Base-by-base conservation (phyloP, 2,888 invertebrate genomes). In the Tachina lurida region DNA sequence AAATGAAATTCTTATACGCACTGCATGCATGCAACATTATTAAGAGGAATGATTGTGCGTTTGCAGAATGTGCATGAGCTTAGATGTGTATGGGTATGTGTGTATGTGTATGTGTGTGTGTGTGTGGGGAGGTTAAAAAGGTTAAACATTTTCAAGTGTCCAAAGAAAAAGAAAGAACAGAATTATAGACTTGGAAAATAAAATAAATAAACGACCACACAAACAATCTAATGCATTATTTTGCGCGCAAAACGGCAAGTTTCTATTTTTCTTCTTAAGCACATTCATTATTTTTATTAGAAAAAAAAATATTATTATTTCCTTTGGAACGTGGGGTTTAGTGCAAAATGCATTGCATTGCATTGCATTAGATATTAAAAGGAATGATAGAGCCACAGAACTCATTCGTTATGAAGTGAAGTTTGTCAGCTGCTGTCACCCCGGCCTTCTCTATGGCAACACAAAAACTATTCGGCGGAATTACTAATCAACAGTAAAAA, bases 91-190 rank as follows among this genome's bases (percentile, higher is more conserved):
- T n/a, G n/a, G 31, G 45, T 56, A 4, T 43, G 4, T 12, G 41
- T 63, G 19, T 9, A 5, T 56, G 17, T 43, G 22, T 15, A 17
- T 41, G 56, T 65, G 56, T 54, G 12, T 49, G 19, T 67, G 49
- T 71, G 31, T 45, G 63, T 63, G 74, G 65, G 56, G 80, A 71
- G 68, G 75, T 77, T 79, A 79, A 65, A 73, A 79, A 82, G 54
- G 82, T 63, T 70, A 81, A 75, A 68, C 17, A 62, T 43, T 70
- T 60, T 70, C n/a, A 68, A 82, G 47, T 75, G 47, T 70, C 75
- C 56, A 63, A 62, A 81, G 75, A 68, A 22, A 15, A 39, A 49
- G 22, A 56, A 19, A 73, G 8, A 22, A 17, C 9, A 49, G 19
- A 7, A 17, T 47, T 67, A 58, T 22, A 43, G 65, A 74, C 65